phyloP scores from a whole-genome alignment of 1,140 invertebrate species.

The Achroia grisella region DNA sequence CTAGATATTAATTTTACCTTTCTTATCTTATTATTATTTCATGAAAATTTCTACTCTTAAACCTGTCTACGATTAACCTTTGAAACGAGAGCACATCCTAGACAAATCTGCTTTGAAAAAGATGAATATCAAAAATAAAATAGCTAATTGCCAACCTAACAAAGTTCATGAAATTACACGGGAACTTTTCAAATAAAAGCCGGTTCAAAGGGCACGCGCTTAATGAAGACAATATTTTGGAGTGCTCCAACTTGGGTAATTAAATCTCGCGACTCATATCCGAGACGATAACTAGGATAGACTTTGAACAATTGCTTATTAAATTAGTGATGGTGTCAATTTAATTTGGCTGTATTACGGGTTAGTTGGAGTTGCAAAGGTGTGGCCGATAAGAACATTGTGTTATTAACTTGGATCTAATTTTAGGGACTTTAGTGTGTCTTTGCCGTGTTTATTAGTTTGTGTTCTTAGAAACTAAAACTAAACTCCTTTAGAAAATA shows the following conservation, averaged over 20 bases:
- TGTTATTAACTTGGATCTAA: too few species aligned
- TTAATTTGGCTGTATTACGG: constrained; percentile 28
- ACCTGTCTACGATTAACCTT: too few species aligned
- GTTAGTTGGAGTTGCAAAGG: constrained; percentile 2
- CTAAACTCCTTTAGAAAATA: too few species aligned
- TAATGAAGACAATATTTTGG: constrained; percentile 66
- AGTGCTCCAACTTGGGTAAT: constrained; percentile 50
- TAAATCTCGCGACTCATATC: constrained; percentile 49
- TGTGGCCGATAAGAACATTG: too few species aligned
- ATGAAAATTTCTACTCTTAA: too few species aligned
- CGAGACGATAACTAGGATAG: constrained; percentile 21
- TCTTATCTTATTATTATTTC: too few species aligned
- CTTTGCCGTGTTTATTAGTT: too few species aligned
- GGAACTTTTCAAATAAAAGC: constrained; percentile 64
- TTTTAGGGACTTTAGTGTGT: too few species aligned
- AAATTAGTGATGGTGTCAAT: constrained; percentile 37
- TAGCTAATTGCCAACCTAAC: constrained; percentile 38
- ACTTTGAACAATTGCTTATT: constrained; percentile 19
- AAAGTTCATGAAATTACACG: constrained; percentile 49
- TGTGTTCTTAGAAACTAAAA: too few species aligned
- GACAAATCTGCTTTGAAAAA: constrained; percentile 12
- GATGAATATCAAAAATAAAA: constrained; percentile 42
- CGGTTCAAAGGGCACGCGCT: constrained; percentile 42
- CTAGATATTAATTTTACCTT: too few species aligned
- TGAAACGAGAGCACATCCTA: too few species aligned